These are phyloP conservation scores for Peromyscus polionotus DNA, from an alignment of 2,113 vertebrate genomes.

Conservation along the genomic window DNA sequence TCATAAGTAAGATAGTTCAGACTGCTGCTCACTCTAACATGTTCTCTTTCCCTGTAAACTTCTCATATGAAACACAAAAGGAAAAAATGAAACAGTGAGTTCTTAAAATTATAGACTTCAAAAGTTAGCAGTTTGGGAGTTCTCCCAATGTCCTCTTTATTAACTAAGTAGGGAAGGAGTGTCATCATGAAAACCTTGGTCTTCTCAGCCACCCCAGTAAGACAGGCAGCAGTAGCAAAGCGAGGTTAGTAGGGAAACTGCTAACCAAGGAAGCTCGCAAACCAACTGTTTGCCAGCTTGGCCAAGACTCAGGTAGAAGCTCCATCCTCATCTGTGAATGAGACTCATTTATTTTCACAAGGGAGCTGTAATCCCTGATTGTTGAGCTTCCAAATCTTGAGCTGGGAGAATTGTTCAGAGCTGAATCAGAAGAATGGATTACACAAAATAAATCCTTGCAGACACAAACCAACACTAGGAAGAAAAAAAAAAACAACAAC, in stretches of 20 bases:
- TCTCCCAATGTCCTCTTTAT: not conserved
- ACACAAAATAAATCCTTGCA: conserved; percentile 73
- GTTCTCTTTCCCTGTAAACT: conserved; percentile 38
- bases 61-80: conserved; percentile 36
- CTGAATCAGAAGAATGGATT: conserved; percentile 71
- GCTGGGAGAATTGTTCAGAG: conserved; percentile 69
- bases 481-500: not conserved
- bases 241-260: conserved; percentile 14
- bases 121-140: conserved; percentile 1
- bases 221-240: conserved; percentile 12
- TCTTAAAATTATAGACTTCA: conserved; percentile 59
- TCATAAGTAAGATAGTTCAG: conserved; percentile 46
- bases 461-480: conserved; percentile 58
- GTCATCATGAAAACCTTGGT: not conserved
- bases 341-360: conserved; percentile 69
- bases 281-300: conserved; percentile 63
- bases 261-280: conserved; percentile 51
- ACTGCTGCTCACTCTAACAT: conserved; percentile 27
- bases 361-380: conserved; percentile 63
- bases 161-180: not conserved
- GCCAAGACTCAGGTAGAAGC: conserved; percentile 12
- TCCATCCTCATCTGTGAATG: conserved; percentile 42
- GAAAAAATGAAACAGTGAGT: not conserved
- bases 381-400: conserved; percentile 70
- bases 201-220: conserved; percentile 35